Evolutionary conservation across 2,113 vertebrate species (phyloP), one percentile per base, ranked within the genome.

Genomic region (Lamprologus lemairii): DNA sequence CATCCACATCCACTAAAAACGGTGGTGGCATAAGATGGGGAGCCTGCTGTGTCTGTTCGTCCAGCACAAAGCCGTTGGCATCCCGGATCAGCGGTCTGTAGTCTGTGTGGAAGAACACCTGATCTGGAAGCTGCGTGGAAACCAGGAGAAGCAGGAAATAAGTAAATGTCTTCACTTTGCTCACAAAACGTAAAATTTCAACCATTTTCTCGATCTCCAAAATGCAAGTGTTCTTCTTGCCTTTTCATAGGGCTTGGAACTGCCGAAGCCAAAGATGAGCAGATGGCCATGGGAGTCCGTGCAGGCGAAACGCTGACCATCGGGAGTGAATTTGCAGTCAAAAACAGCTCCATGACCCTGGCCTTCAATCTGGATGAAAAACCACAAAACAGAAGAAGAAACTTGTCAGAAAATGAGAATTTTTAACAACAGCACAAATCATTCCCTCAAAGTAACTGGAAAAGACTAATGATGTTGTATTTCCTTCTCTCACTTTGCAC

Each of bases 21-120:
- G 99, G 98, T 37, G 99, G 98, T 4, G 99, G 98, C 99, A 99
- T 99, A 63, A 99, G 98, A 90, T 99, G 99, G 42, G 99, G 98
- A 2, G 99, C 99, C 94, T 99, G 98, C 84, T 99, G 99, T 2
- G 99, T 99, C 91, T 99, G 99, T 91, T 99, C 98, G 40, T 99
- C 99, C 89, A 99, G 93, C 68, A 99, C 99, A 3, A 97, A 99
- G 87, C 98, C 98, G 21, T 99, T 99, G 78, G 96, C 94, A 89
- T 99, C 99, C 35, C 98, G 95, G 92, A 99, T 98, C 92, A 99
- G 96, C 0, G 99, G 99, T 63, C 99, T 96, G 73, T 99, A 99
- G 94, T 99, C 99, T 10, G 99, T 99, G 93, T 99, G 99, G 95
- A 99, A 99, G 95, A 99, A 99, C 96, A 99, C 98, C 95, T 99